Percentiles rank a stretch among this genome's conserved stretches.
These are phyloP conservation scores for Campopleginae sp. DNA, from an alignment of 2,888 invertebrate species.

Conservation along the genomic window DNA sequence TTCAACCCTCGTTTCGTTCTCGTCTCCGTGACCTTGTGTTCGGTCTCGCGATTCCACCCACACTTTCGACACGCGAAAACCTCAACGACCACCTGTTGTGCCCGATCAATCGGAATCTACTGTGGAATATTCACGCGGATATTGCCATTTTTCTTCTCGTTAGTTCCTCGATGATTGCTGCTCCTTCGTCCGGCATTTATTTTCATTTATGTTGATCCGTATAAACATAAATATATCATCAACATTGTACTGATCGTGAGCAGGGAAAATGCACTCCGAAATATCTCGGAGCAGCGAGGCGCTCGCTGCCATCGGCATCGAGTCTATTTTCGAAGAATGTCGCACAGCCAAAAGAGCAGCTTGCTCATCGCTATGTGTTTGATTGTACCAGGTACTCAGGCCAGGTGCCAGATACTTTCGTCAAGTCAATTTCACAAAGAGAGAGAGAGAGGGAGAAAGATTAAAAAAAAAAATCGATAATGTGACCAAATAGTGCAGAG, in stretches of 20 bases:
- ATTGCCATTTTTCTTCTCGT: background rate
- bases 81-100: conserved; percentile 71
- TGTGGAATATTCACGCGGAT: conserved; percentile 16
- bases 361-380: conserved; percentile 54
- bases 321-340: conserved; percentile 81
- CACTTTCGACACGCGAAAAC: conserved; percentile 52
- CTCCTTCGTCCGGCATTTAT: conserved; percentile 19
- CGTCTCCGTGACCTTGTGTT: conserved; percentile 67
- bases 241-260: conserved; percentile 18
- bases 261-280: conserved; percentile 7
- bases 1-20: conserved; percentile 65
- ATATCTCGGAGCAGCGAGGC: background rate
- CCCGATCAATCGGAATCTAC: conserved; percentile 68
- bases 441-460: conserved; percentile 7
- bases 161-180: background rate
- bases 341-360: conserved; percentile 77
- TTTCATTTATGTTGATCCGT: background rate
- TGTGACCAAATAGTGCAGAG: background rate
- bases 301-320: conserved; percentile 70
- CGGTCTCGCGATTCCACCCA: conserved; percentile 55
- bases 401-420: conserved; percentile 62
- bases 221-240: background rate
- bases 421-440: conserved; percentile 42
- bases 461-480: background rate
- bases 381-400: conserved; percentile 69